These are phyloP conservation scores for Pteromalus puparum DNA, from an alignment of 1,140 invertebrate genomes.

Conservation along the genomic window DNA sequence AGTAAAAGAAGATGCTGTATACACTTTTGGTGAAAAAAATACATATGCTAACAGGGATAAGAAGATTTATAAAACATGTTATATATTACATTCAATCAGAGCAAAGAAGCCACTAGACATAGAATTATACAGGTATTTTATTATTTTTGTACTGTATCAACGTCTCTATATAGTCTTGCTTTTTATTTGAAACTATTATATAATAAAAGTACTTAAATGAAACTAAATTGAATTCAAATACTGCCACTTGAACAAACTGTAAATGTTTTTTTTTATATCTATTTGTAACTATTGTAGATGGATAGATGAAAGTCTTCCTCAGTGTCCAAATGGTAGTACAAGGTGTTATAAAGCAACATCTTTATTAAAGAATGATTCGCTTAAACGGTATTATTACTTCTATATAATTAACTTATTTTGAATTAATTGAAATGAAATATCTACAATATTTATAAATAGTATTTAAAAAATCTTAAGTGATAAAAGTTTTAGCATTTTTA, in stretches of 20 bases:
- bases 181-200: not conserved
- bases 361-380: no score
- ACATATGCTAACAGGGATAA: not conserved
- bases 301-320: no score
- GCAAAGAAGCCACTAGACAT: not conserved
- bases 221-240: no score
- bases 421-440: no score
- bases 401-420: no score
- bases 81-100: conserved; percentile 5
- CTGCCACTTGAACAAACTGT: no score
- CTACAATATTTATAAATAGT: not conserved
- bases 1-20: not conserved
- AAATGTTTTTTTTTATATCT: not conserved
- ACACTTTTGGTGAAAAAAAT: not conserved
- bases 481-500: no score
- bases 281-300: no score
- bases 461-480: not conserved
- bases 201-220: not conserved
- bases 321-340: no score
- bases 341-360: no score
- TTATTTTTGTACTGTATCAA: not conserved
- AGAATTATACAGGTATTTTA: conserved; percentile 17
- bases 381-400: no score
- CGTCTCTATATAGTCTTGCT: not conserved
- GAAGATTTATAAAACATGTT: not conserved